Conservation (phyloP, 2,888 invertebrate genomes). For the Callyntrura sp. region DNA sequence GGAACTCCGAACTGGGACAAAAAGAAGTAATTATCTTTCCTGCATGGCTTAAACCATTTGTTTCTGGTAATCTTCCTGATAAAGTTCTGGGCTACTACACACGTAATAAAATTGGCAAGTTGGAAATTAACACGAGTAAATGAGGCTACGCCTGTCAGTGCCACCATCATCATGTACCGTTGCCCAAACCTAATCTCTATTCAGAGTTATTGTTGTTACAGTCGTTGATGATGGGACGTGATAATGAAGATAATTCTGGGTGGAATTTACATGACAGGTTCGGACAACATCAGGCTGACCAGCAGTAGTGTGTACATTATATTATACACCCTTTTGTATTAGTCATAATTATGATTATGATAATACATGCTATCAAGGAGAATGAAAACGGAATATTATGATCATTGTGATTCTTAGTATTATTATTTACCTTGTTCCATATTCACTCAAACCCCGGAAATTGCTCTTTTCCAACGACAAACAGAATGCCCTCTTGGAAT, state of each 20-base stretch:
- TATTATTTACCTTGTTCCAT: too few species aligned
- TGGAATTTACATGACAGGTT: neutral
- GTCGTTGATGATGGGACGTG: neutral
- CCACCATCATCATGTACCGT: neutral
- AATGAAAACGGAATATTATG: too few species aligned
- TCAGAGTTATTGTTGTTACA: neutral
- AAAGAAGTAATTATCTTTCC: slow-evolving; percentile 17
- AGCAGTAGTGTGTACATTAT: slow-evolving; percentile 34
- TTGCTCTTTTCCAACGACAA: neutral
- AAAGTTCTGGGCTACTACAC: too few species aligned
- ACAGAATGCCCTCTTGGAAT: slow-evolving; percentile 26
- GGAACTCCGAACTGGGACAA: neutral
- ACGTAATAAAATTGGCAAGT: neutral
- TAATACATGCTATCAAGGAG: neutral
- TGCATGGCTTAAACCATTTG: neutral
- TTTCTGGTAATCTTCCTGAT: too few species aligned
- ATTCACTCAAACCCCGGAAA: slow-evolving; percentile 31
- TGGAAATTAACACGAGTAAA: neutral
- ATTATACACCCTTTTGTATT: slow-evolving; percentile 14
- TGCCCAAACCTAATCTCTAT: slow-evolving; percentile 5
- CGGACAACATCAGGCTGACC: slow-evolving; percentile 16
- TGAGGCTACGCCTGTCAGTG: neutral
- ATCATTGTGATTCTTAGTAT: too few species aligned
- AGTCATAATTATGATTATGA: neutral
- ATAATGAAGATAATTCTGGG: neutral